Percentiles rank a stretch among this genome's conserved stretches.
Conservation (phyloP, 2,797 vertebrate species). For the Typhlichthys eigenmanni region DNA sequence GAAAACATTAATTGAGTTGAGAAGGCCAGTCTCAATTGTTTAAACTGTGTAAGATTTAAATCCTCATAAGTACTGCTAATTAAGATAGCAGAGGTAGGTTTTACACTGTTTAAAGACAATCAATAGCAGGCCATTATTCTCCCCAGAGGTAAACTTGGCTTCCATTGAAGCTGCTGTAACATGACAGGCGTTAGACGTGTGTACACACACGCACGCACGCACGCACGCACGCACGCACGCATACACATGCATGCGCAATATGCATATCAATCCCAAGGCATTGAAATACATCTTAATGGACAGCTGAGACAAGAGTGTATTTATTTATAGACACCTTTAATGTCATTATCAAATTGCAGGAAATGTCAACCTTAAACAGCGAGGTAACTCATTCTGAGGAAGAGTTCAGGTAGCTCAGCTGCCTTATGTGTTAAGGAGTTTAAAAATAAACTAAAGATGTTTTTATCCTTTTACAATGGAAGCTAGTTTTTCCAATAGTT, state of each 20-base stretch:
- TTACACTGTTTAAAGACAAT: constrained; percentile 73
- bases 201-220: constrained; percentile 39
- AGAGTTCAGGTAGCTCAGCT: constrained; percentile 14
- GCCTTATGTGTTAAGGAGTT: background rate
- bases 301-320: constrained; percentile 17
- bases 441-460: background rate
- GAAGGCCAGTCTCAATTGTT: constrained; percentile 62
- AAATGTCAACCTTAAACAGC: constrained; percentile 20
- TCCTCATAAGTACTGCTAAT: constrained; percentile 78
- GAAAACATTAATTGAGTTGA: constrained; percentile 68
- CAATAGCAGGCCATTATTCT: constrained; percentile 69
- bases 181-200: constrained; percentile 67
- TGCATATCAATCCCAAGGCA: constrained; percentile 6
- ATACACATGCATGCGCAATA: constrained; percentile 5
- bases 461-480: background rate
- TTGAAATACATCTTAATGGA: constrained; percentile 8
- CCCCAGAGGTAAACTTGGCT: constrained; percentile 68
- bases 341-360: constrained; percentile 3
- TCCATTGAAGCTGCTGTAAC: constrained; percentile 58
- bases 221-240: constrained; percentile 27
- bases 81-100: constrained; percentile 72
- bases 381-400: constrained; percentile 9
- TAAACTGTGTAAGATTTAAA: constrained; percentile 69
- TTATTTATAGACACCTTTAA: background rate
- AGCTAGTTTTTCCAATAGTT: too few relatives aligned